Evolutionary conservation across 2,888 invertebrate genomes (phyloP), one percentile per base, ranked within the genome.

Genomic region (Atethmia centrago): DNA sequence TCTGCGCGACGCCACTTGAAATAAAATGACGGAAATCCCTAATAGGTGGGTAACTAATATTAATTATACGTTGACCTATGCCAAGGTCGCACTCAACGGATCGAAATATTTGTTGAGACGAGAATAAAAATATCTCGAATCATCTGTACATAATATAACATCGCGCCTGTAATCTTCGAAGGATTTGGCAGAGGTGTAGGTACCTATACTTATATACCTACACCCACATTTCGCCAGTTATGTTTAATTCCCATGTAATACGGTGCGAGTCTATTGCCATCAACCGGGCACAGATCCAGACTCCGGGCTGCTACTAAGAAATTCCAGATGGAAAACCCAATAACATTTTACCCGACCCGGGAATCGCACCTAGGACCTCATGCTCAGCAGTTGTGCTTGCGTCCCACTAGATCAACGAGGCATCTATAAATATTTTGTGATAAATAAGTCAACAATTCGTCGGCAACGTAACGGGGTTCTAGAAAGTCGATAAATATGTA

Each of bases 11-110:
- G 28, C 19, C n/a, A 63, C 61, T 51, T 31, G 12, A 69, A 47
- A 25, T 55, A 51, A 55, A 66, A 31, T 64, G 9, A 47, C 70
- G 73, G 79, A 82, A 71, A 78, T 78, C 42, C 70, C 59, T 36
- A 19, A 14, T 19, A 66, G 28, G 14, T 45, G 49, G 42, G 9
- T 68, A 45, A 53, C 21, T 49, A 80, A 78, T 79, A 76, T 79
- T 77, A 47, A 64, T 31, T 53, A 40, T 8, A 53, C 0, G 25
- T 42, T 75, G 21, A 65, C 68, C 80, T 66, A 28, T 28, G 16
- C 19, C 21, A 56, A 62, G 47, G 78, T 36, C 65, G 19, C 14
- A 16, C 31, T 64, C 55, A 64, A 70, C 55, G 62, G 36, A 42
- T 8, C 8, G 1, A 77, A 59, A 36, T 21, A 75, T 76, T 56